A percentile compares a stretch with the other conserved stretches of the same genome.
Conservation (phyloP, 2,888 invertebrate species). For the Diarsia mendica region DNA sequence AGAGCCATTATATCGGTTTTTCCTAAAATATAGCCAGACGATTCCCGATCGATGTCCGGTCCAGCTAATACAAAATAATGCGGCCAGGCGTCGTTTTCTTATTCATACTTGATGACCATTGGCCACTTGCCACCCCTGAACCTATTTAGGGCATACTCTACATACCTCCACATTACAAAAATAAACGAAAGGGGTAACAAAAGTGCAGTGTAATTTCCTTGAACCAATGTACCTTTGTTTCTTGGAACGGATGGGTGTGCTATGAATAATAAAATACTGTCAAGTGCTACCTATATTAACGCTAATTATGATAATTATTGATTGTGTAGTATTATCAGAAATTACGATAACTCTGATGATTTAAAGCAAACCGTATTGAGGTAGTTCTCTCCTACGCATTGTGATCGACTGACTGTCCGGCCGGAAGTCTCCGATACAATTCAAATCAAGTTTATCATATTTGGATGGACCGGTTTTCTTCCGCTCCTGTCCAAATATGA, state of each 20-base stretch:
- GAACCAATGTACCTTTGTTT: neutral
- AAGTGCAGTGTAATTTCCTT: neutral
- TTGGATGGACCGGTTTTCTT: constrained; percentile 48
- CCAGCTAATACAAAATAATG: constrained; percentile 15
- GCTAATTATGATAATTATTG: constrained; percentile 22
- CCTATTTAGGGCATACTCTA: neutral
- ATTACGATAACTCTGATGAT: neutral
- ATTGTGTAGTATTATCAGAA: constrained; percentile 21
- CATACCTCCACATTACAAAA: neutral
- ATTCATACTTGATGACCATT: constrained; percentile 20
- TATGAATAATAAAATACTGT: constrained; percentile 18
- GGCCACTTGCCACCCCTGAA: neutral
- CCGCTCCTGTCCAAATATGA: constrained; percentile 39
- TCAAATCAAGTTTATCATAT: constrained; percentile 39
- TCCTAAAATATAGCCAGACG: constrained; percentile 16
- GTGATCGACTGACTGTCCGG: neutral
- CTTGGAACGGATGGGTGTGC: constrained; percentile 2
- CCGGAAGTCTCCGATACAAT: constrained; percentile 40
- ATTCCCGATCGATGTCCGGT: constrained; percentile 23
- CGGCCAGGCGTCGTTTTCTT: neutral
- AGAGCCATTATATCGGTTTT: neutral
- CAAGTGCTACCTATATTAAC: constrained; percentile 31
- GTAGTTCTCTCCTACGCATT: constrained; percentile 19
- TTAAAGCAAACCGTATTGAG: neutral
- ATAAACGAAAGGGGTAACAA: neutral